Base-by-base conservation (phyloP, 1,140 invertebrate genomes). In the Eurytemora carolleeae region DNA sequence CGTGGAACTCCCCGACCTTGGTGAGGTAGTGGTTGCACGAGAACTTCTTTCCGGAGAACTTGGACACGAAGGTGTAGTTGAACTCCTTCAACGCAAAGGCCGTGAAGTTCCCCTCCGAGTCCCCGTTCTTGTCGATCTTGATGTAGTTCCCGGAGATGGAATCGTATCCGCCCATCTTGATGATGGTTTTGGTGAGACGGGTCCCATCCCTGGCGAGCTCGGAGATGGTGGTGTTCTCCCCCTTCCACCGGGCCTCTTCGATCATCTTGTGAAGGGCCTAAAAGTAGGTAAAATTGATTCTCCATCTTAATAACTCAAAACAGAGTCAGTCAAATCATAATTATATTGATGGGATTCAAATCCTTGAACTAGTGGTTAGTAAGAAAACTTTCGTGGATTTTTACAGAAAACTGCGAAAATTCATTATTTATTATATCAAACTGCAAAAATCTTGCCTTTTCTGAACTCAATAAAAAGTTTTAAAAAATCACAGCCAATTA, bases 141-240 rank as follows among this genome's bases (percentile, higher is more conserved):
- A 60, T 60, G 59, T 60, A 55, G 20, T 60, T 60, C 3, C 59
- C 59, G 53, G 31, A 53, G 18, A 60, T 60, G 16, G n/a, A 20
- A 20, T 53, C 15, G 44, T 60, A 60, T 24, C 44, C 19, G 20
- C 59, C 59, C 19, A 52, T 60, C 17, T 60, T 53, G 26, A 60
- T 60, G 17, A 60, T 60, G 20, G 59, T 53, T 3, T 21, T n/a
- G 2, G 59, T 60, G 18, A 60, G 53, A 19, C 18, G 21, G 18
- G 24, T 3, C 18, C 59, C 59, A 60, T 60, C 44, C 20, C 59
- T 60, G 31, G 59, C n/a, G 2, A 60, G 59, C n/a, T 60, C 24
- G 18, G 15, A 16, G 2, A 60, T 53, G 19, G 21, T 44, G 1
- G 17, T n/a, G 2, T 19, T 12, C 21, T 53, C 59, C 2, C 44